These are phyloP conservation scores for Rhizoglyphus robini DNA, from an alignment of 1,140 invertebrate species.

Conservation along the genomic window DNA sequence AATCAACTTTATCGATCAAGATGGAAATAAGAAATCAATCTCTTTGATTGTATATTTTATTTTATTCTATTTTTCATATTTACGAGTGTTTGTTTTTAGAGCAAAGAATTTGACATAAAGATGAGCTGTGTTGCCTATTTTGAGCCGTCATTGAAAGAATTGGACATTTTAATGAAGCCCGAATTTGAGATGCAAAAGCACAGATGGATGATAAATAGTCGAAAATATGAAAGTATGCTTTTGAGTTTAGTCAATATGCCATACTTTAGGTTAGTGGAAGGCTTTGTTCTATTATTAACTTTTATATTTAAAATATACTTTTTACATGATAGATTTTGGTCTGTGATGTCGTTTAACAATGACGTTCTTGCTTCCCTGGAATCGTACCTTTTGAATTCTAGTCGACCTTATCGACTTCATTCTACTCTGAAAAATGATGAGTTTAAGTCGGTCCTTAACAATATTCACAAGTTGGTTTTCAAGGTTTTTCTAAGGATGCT, in stretches of 20 bases:
- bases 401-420: slow-evolving; percentile 6
- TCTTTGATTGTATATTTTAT: slow-evolving; percentile 8
- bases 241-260: not conserved
- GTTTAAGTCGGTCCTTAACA: slow-evolving; percentile 36
- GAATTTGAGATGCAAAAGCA: not conserved
- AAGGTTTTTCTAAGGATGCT: slow-evolving; percentile 53
- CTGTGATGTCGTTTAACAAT: not conserved
- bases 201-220: slow-evolving; percentile 1
- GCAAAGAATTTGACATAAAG: slow-evolving; percentile 6
- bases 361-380: not conserved
- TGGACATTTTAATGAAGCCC: slow-evolving; percentile 3
- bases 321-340: slow-evolving; percentile 1
- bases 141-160: slow-evolving; percentile 8
- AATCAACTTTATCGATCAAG: slow-evolving; percentile 11
- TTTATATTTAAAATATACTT: too few relatives aligned
- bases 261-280: slow-evolving; percentile 1
- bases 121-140: not conserved
- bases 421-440: slow-evolving; percentile 33
- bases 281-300: too few relatives aligned
- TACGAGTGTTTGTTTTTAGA: not conserved
- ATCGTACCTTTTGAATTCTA: not conserved
- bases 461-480: slow-evolving; percentile 48
- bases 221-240: not conserved
- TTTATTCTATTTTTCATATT: not conserved
- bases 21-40: slow-evolving; percentile 9